Conservation (phyloP, 2,113 vertebrate genomes). For the Tenebrosternarchus preto region DNA sequence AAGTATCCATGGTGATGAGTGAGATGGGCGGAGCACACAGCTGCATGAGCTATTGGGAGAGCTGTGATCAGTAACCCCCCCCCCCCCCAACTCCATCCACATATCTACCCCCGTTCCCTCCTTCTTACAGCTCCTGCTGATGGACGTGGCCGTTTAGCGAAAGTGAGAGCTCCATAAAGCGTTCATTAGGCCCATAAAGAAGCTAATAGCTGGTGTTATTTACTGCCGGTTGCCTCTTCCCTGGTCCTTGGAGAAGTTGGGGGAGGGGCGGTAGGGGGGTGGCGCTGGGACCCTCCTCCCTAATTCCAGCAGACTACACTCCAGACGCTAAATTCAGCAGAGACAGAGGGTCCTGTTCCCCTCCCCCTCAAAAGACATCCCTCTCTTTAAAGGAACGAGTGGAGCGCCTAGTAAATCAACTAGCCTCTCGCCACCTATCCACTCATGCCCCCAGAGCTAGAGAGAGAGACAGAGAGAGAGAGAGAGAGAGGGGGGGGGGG, state of each 20-base stretch:
- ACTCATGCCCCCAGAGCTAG: neutral
- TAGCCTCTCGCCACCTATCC: conserved; percentile 19
- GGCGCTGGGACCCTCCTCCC: neutral
- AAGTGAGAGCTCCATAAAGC: conserved; percentile 59
- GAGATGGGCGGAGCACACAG: too few species aligned
- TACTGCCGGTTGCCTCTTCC: conserved; percentile 45
- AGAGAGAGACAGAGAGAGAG: neutral
- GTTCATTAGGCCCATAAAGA: conserved; percentile 61
- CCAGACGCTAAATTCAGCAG: conserved; percentile 38
- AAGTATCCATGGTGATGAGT: too few species aligned
- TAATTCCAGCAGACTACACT: conserved; percentile 23
- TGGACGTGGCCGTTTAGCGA: conserved; percentile 42
- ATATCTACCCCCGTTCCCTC: neutral
- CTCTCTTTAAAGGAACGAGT: conserved; percentile 13
- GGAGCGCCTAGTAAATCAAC: conserved; percentile 35
- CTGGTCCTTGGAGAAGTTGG: conserved; percentile 26
- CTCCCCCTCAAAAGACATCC: neutral
- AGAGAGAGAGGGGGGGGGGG: conserved; percentile 14
- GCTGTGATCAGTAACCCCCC: neutral
- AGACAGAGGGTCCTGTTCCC: conserved; percentile 23
- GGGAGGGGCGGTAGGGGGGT: neutral
- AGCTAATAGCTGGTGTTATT: conserved; percentile 53
- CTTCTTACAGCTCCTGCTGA: too few species aligned
- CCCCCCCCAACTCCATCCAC: conserved; percentile 10
- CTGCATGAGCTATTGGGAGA: too few species aligned